Base-by-base conservation (phyloP, 2,113 vertebrate genomes). In the Brachirus orientalis region DNA sequence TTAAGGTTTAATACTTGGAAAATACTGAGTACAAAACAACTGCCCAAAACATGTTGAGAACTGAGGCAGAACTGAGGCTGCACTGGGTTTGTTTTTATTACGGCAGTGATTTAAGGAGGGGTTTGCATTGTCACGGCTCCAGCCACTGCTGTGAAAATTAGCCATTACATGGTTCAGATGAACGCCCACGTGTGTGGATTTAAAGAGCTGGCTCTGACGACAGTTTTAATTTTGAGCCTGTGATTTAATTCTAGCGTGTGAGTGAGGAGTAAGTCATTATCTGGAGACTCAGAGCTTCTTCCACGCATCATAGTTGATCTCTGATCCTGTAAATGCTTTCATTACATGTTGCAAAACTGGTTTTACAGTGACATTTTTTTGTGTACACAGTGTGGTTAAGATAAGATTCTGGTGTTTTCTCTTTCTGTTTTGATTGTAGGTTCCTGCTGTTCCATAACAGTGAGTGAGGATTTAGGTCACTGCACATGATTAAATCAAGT, bases 111-210 rank as follows among this genome's bases (percentile, higher is more conserved):
- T 14, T 1, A 13, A 14, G 19, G 20, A 7, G 52, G 19, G 33
- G 0, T 3, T 2, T 10, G 47, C 9, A 60, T 71, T 53, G 62
- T 75, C 46, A 46, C 69, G 63, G 52, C 47, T 48, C 43, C 43
- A 28, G 60, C 67, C 46, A 47, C 64, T 8, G 19, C 46, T 58
- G 62, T 48, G 68, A 72, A 73, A 75, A 66, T 81, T 43, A 75
- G 67, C 38, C 60, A 1, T 4, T n/a, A 65, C 70, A 57, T 9
- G 68, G 28, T 50, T 33, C n/a, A 57, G 16, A 50, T 33, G 19
- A 45, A 28, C 47, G 19, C 46, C 33, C 12, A 1, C 17, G 19
- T 44, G 17, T 40, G 45, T n/a, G 58, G 46, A 38, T 63, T 50
- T 58, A 3, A 22, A 59, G 43, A 18, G 3, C 1, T 1, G 8